These are phyloP conservation scores for Daptonema setosum DNA, from an alignment of 2,888 invertebrate species.

Conservation along the genomic window DNA sequence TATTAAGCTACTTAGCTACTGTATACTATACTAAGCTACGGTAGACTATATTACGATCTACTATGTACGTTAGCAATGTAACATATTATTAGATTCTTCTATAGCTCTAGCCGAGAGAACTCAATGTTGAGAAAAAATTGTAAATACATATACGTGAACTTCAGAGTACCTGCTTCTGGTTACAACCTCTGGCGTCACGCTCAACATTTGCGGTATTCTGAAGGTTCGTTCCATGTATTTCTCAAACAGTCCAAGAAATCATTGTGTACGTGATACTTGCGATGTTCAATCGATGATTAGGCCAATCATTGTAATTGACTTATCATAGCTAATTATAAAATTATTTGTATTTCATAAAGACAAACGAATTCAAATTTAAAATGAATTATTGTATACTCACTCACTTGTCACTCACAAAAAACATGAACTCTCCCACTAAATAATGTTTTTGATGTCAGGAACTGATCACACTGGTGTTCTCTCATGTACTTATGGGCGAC, in stretches of 20 bases:
- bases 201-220: conserved; percentile 82
- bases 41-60: conserved; percentile 28
- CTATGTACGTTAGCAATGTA: conserved; percentile 40
- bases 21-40: background rate
- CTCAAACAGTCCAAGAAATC: background rate
- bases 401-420: background rate
- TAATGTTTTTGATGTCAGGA: conserved; percentile 50
- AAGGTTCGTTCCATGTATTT: conserved; percentile 44
- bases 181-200: conserved; percentile 78
- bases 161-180: conserved; percentile 70
- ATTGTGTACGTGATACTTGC: background rate
- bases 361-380: background rate
- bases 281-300: background rate
- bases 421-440: background rate
- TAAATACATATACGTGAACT: too few species aligned
- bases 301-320: background rate
- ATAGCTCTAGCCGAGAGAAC: too few species aligned
- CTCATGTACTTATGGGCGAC: conserved; percentile 66
- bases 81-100: too few species aligned
- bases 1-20: background rate
- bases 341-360: too few species aligned
- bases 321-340: too few species aligned
- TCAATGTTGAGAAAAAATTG: too few species aligned
- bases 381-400: background rate
- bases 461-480: conserved; percentile 66